Percentiles rank a stretch among this genome's conserved stretches.
Evolutionary conservation across 1,140 invertebrate genomes (phyloP).

Genomic region (Helicoverpa armigera): DNA sequence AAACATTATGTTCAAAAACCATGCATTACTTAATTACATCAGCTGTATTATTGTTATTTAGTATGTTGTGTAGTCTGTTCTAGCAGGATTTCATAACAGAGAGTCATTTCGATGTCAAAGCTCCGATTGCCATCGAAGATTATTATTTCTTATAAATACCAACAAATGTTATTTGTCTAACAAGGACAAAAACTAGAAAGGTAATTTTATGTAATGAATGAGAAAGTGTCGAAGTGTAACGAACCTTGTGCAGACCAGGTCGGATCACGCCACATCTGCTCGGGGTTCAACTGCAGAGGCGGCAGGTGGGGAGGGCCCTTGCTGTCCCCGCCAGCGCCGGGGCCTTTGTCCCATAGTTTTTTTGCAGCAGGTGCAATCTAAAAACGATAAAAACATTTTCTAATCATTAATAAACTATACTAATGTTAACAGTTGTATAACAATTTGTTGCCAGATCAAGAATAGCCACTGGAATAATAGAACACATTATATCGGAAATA

Average conservation of each 20-base stretch:
- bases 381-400: conserved; percentile 44
- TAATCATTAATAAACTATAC: conserved; percentile 10
- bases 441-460: not conserved
- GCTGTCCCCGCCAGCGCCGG: conserved; percentile 91
- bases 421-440: not conserved
- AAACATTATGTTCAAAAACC: conserved; percentile 24
- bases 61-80: too few species aligned
- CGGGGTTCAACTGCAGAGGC: conserved; percentile 92
- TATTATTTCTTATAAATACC: too few species aligned
- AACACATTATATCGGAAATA: too few species aligned
- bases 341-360: conserved; percentile 93
- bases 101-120: too few species aligned
- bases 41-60: too few species aligned
- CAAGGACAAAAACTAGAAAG: too few species aligned
- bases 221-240: conserved; percentile 33
- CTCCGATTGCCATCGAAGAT: too few species aligned
- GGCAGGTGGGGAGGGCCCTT: conserved; percentile 85
- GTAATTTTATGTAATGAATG: not conserved
- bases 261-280: conserved; percentile 94
- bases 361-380: conserved; percentile 95
- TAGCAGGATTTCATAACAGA: too few species aligned
- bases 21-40: too few species aligned
- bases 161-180: too few species aligned
- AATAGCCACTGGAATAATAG: too few species aligned
- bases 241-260: conserved; percentile 95